Base-by-base conservation (phyloP, 2,888 invertebrate genomes). In the Dendrolimus houi region DNA sequence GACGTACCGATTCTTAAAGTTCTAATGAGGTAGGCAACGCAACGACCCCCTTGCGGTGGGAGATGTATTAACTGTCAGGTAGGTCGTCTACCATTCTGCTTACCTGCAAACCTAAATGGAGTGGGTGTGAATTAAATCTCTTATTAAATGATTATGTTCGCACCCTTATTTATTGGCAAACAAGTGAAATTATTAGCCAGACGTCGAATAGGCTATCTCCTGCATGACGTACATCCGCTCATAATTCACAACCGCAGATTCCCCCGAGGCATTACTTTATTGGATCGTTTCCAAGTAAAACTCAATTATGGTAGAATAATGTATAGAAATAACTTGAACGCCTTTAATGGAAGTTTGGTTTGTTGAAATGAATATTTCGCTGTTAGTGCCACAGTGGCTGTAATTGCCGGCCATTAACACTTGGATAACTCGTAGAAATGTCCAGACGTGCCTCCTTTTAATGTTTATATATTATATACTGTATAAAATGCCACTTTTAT, bases 261-360 rank as follows among this genome's bases (percentile, higher is more conserved):
- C 70, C 71, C 74, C 64, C 58, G 66, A 47, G 69, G 68, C 67
- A 71, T 71, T 70, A 71, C 66, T 76, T 77, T 79, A 78, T 81
- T 84, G 81, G 83, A 77, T 71, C 72, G 71, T 73, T 72, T 80
- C 83, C 80, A 84, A 80, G 64, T 74, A 73, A 79, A 85, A 81
- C 77, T 78, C 77, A 77, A 81, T 84, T 79, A 81, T 76, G 71
- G 69, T 64, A 67, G 72, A 72, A 74, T 74, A 77, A 77, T 79
- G 75, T 69, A 63, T 61, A 69, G 71, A 74, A 71, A 73, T 71
- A 72, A 66, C 63, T 58, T 59, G 56, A 53, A 58, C 62, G 66
- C 66, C 65, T 68, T 62, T 74, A 72, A 74, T 71, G 70, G 66
- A 69, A 70, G 64, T 74, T 70, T 56, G 60, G 62, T 63, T 69